These are phyloP conservation scores for Hermaeophaga mercurialis DNA, from an alignment of 2,888 invertebrate species.

Conservation along the genomic window DNA sequence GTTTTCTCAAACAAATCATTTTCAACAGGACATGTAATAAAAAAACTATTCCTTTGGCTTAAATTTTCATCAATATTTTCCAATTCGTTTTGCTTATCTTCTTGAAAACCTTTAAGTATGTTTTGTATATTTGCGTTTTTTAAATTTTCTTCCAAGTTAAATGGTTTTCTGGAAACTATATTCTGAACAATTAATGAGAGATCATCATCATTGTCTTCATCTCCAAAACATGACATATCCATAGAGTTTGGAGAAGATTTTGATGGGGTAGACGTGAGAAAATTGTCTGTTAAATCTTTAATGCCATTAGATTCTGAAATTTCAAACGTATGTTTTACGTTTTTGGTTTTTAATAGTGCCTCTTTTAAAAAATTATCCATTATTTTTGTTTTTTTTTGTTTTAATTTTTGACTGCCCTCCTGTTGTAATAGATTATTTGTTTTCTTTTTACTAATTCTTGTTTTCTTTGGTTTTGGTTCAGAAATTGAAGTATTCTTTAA, in stretches of 20 bases:
- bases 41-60: slow-evolving; percentile 47
- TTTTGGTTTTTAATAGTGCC: slow-evolving; percentile 45
- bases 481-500: slow-evolving; percentile 45
- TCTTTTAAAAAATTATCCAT: slow-evolving; percentile 49
- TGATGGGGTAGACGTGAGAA: slow-evolving; percentile 41
- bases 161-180: slow-evolving; percentile 54
- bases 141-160: slow-evolving; percentile 39
- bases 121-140: slow-evolving; percentile 28
- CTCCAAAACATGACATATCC: slow-evolving; percentile 52
- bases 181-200: slow-evolving; percentile 62
- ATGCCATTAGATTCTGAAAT: slow-evolving; percentile 4
- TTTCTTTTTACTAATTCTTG: slow-evolving; percentile 44
- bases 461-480: slow-evolving; percentile 44
- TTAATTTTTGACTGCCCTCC: slow-evolving; percentile 31
- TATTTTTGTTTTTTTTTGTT: slow-evolving; percentile 35
- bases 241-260: slow-evolving; percentile 36
- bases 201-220: slow-evolving; percentile 56
- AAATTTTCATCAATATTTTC: neutral
- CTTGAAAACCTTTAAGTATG: neutral
- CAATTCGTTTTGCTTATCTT: neutral
- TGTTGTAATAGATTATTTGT: slow-evolving; percentile 23
- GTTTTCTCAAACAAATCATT: slow-evolving; percentile 69
- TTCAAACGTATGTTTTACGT: neutral
- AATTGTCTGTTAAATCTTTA: slow-evolving; percentile 12
- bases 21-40: slow-evolving; percentile 49